phyloP scores from a whole-genome alignment of 2,888 invertebrate species.

The Lissocephala sabroskyi region DNA sequence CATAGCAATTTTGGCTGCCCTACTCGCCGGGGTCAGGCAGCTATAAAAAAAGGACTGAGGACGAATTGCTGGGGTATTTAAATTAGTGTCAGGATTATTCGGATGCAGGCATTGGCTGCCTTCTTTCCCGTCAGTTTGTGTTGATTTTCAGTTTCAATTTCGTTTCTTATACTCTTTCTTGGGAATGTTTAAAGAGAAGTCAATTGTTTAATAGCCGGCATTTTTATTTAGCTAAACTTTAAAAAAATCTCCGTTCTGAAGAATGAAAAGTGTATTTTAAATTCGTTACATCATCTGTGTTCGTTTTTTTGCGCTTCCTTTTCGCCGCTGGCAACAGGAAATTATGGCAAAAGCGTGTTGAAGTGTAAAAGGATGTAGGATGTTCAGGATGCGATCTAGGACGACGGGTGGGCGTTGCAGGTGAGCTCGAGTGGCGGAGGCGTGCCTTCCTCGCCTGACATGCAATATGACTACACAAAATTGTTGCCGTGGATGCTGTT shows the following conservation, averaged over 20 bases:
- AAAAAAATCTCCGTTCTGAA: too few relatives aligned
- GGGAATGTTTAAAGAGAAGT: too few relatives aligned
- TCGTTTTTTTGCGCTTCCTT: too few relatives aligned
- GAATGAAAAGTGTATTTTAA: too few relatives aligned
- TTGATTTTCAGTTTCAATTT: constrained; percentile 25
- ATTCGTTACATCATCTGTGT: too few relatives aligned
- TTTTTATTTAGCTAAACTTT: too few relatives aligned
- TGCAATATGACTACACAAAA: constrained; percentile 50
- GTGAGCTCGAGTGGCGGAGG: background rate
- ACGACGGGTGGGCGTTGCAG: constrained; percentile 18
- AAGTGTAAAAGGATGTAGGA: constrained; percentile 50
- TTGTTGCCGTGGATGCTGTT: constrained; percentile 21
- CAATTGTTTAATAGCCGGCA: too few relatives aligned
- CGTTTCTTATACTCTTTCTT: background rate
- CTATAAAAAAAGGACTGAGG: too few relatives aligned
- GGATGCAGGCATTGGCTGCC: too few relatives aligned
- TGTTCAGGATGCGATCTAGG: constrained; percentile 24
- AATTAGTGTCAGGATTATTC: constrained; percentile 10
- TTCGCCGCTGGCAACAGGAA: constrained; percentile 33
- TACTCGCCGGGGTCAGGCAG: too few relatives aligned
- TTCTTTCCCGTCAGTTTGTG: constrained; percentile 27
- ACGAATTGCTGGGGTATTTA: constrained; percentile 20
- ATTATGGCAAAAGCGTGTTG: constrained; percentile 57
- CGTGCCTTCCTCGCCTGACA: constrained; percentile 28
- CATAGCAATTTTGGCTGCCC: constrained; percentile 6